Evolutionary conservation across 2,797 vertebrate species (phyloP).

Genomic region (Lithobates sylvaticus): DNA sequence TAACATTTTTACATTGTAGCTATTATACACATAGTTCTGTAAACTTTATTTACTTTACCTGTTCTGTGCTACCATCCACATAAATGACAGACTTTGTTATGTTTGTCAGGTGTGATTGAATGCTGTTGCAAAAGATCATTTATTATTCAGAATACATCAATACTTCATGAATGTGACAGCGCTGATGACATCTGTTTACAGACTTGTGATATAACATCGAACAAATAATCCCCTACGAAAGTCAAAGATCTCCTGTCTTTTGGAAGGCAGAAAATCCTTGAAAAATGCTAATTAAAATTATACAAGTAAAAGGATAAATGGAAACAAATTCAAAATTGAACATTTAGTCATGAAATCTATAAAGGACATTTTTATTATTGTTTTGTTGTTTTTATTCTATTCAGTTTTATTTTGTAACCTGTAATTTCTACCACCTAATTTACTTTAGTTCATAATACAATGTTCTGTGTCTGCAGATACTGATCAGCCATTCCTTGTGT

Average conservation of each 20-base stretch:
- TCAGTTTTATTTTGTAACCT: too few species aligned
- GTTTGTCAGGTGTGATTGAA: slow-evolving; percentile 36
- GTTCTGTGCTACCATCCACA: slow-evolving; percentile 9
- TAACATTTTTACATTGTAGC: neutral
- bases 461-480: too few species aligned
- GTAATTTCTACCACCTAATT: too few species aligned
- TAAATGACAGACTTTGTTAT: slow-evolving; percentile 13
- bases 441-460: too few species aligned
- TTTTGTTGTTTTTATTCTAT: neutral
- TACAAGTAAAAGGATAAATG: neutral
- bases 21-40: slow-evolving; percentile 11
- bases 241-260: neutral
- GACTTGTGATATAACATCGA: neutral
- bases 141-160: slow-evolving; percentile 53
- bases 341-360: neutral
- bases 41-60: slow-evolving; percentile 19
- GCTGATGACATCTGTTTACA: slow-evolving; percentile 41
- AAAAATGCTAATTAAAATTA: neutral
- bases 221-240: slow-evolving; percentile 13
- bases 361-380: neutral
- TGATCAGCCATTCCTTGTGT: too few species aligned
- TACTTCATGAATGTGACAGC: slow-evolving; percentile 44
- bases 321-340: neutral
- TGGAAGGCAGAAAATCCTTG: slow-evolving; percentile 3
- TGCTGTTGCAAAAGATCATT: slow-evolving; percentile 36